phyloP scores from a whole-genome alignment of 2,888 invertebrate genomes.

The Zygothrica quintamaculata region DNA sequence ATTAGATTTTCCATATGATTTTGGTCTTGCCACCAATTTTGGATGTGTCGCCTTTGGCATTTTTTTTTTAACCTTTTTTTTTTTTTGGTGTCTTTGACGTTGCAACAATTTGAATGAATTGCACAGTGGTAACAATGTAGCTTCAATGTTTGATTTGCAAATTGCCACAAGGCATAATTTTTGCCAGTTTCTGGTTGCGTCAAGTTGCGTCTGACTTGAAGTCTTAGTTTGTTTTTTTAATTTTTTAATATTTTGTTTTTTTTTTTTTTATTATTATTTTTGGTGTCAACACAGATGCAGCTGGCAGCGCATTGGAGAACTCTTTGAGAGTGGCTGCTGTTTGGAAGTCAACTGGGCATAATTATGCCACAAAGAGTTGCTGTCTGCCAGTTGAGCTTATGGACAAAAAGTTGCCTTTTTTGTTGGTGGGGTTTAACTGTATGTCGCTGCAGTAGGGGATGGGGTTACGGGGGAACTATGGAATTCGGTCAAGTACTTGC shows the following conservation, averaged over 20 bases:
- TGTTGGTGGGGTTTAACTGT: no score
- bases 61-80: slow-evolving; percentile 11
- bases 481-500: slow-evolving; percentile 81
- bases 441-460: no score
- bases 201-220: slow-evolving; percentile 20
- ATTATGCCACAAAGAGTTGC: slow-evolving; percentile 59
- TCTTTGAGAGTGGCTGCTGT: slow-evolving; percentile 51
- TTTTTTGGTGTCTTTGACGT: not conserved
- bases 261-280: no score
- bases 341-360: slow-evolving; percentile 60
- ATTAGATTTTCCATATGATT: not conserved
- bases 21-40: slow-evolving; percentile 14
- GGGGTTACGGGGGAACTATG: slow-evolving; percentile 25
- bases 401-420: not conserved
- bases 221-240: no score
- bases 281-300: slow-evolving; percentile 31
- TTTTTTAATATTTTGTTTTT: no score
- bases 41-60: slow-evolving; percentile 14
- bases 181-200: slow-evolving; percentile 34
- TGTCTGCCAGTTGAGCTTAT: no score
- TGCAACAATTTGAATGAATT: slow-evolving; percentile 19
- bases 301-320: slow-evolving; percentile 25
- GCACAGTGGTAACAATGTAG: slow-evolving; percentile 3
- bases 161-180: slow-evolving; percentile 49
- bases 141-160: slow-evolving; percentile 56